Conservation (phyloP, 37 sponge, comb jelly and placozoan species). For the Lycopodina hypogea region DNA sequence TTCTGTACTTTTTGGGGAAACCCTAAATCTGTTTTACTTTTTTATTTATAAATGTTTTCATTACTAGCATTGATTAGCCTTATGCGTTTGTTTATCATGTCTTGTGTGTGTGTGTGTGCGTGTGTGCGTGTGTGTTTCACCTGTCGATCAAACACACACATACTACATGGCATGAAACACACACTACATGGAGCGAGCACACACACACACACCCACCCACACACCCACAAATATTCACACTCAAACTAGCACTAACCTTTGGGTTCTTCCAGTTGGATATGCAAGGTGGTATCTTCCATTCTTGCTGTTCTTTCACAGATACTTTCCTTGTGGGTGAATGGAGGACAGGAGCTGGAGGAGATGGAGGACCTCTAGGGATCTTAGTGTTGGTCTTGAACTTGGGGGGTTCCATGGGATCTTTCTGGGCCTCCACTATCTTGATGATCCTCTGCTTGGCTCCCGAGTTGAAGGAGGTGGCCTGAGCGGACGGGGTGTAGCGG, state of each 20-base stretch:
- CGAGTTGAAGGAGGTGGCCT: conserved; percentile 85
- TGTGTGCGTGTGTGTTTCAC: too few relatives aligned
- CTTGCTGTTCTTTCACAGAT: conserved; percentile 97
- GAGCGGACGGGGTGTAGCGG: conserved; percentile 95
- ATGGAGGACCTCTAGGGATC: conserved; percentile 95
- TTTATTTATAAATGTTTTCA: too few relatives aligned
- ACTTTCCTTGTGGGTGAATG: conserved; percentile 96
- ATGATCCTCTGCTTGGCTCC: conserved; percentile 97
- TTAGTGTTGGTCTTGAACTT: conserved; percentile 93
- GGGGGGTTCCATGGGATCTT: conserved; percentile 95
- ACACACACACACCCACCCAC: neutral
- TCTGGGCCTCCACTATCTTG: conserved; percentile 96
- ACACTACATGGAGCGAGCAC: neutral
- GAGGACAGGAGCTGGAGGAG: conserved; percentile 96
- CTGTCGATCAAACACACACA: too few relatives aligned
- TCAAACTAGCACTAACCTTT: conserved; percentile 44
- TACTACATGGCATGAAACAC: too few relatives aligned
- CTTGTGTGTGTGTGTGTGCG: too few relatives aligned
- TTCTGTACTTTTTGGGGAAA: too few relatives aligned
- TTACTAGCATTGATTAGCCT: too few relatives aligned
- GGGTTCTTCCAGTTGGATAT: conserved; percentile 99
- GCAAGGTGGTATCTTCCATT: conserved; percentile 99
- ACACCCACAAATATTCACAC: too few relatives aligned
- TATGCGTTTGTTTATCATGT: too few relatives aligned
- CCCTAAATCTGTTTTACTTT: too few relatives aligned